A percentile compares a stretch with the other conserved stretches of the same genome.
Conservation (phyloP, 2,888 invertebrate genomes). For the Callosobruchus maculatus region DNA sequence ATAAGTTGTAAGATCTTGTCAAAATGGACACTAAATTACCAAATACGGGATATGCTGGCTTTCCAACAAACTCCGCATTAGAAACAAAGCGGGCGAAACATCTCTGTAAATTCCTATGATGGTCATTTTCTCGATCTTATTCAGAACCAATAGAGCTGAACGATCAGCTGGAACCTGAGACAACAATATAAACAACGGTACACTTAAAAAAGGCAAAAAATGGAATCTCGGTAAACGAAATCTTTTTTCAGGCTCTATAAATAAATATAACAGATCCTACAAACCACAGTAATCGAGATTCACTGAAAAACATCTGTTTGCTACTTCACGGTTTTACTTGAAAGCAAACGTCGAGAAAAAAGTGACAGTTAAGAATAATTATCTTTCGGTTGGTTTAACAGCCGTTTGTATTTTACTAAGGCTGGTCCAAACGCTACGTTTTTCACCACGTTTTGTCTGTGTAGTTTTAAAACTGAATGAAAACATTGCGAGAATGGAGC, state of each 20-base stretch:
- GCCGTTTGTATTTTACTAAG: neutral
- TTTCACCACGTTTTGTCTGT: no score
- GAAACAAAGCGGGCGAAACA: no score
- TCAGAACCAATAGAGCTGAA: neutral
- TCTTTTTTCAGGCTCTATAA: neutral
- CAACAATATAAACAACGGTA: neutral
- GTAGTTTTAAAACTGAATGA: no score
- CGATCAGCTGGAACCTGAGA: neutral
- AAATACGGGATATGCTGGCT: no score
- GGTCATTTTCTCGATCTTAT: no score
- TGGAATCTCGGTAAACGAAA: neutral
- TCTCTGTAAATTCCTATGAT: no score
- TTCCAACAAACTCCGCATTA: no score
- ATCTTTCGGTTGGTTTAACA: neutral
- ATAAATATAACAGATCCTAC: neutral
- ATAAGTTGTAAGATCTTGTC: no score
- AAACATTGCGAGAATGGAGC: no score
- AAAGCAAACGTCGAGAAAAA: neutral
- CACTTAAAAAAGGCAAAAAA: neutral
- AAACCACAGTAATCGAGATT: neutral
- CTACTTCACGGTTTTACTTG: neutral
- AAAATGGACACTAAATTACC: no score
- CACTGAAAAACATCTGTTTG: neutral
- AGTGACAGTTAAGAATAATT: neutral
- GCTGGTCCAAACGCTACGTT: no score